phyloP scores from a whole-genome alignment of 2,888 invertebrate genomes.

The Orthosia gracilis region DNA sequence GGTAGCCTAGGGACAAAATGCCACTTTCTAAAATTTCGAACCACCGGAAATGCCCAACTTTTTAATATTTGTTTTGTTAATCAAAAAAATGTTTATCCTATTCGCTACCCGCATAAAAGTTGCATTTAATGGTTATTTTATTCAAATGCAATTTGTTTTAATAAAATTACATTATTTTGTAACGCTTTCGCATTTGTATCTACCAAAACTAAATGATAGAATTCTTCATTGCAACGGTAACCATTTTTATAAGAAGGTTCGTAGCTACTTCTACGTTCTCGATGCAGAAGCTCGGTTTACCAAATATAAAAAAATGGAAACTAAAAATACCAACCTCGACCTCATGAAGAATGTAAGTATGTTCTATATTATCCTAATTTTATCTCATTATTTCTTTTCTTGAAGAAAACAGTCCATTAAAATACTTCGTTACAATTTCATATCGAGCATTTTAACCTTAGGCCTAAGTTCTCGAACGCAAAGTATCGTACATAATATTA shows the following conservation, averaged over 20 bases:
- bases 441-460: neutral
- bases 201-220: too few relatives aligned
- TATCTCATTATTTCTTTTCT: slow-evolving; percentile 40
- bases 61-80: neutral
- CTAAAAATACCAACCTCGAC: neutral
- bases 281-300: too few relatives aligned
- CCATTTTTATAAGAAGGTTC: too few relatives aligned
- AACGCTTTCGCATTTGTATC: too few relatives aligned
- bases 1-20: too few relatives aligned
- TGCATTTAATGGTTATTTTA: slow-evolving; percentile 51
- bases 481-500: too few relatives aligned
- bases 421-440: slow-evolving; percentile 23
- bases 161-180: neutral
- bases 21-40: too few relatives aligned
- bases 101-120: slow-evolving; percentile 29
- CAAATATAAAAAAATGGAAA: too few relatives aligned
- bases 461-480: too few relatives aligned
- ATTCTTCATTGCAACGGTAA: too few relatives aligned
- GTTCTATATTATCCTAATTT: slow-evolving; percentile 31
- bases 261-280: too few relatives aligned
- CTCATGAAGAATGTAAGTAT: slow-evolving; percentile 17
- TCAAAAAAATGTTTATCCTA: slow-evolving; percentile 26
- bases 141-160: slow-evolving; percentile 45
- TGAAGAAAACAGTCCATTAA: neutral
- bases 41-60: too few relatives aligned